Evolutionary conservation across 2,113 vertebrate species (phyloP).

Genomic region (Lontra canadensis): DNA sequence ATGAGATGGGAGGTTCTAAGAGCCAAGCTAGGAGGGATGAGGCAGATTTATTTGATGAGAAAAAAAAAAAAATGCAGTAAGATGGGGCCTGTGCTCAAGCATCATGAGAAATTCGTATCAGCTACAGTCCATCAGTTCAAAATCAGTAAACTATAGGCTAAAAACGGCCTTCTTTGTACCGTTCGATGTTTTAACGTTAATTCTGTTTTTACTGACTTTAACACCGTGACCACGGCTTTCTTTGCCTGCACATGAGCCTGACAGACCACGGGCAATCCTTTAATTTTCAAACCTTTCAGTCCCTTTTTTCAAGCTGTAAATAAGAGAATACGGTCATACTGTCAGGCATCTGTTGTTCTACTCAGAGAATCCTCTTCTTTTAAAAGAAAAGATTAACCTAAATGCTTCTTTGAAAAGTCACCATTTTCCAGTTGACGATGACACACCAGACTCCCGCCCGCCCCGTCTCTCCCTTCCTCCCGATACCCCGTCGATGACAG

Average conservation of each 20-base stretch:
- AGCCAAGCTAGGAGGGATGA: neutral
- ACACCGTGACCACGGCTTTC: neutral
- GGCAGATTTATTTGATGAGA: neutral
- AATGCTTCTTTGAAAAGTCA: neutral
- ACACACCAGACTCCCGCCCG: neutral
- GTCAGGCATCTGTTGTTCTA: neutral
- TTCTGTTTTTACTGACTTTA: neutral
- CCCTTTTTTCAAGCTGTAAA: neutral
- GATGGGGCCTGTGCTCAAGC: neutral
- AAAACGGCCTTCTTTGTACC: neutral
- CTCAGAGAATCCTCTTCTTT: neutral
- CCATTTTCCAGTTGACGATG: neutral
- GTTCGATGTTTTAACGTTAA: neutral
- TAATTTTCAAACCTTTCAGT: neutral
- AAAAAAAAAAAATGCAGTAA: neutral
- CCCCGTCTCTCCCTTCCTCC: neutral
- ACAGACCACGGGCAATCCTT: neutral
- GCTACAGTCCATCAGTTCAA: neutral
- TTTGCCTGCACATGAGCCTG: neutral
- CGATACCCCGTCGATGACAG: neutral
- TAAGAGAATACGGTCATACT: neutral
- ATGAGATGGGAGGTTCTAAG: neutral
- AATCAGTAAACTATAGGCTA: neutral
- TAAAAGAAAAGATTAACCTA: neutral
- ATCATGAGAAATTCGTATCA: neutral